Evolutionary conservation across 2,888 invertebrate species (phyloP).

Genomic region (Gasteruption jaculator): DNA sequence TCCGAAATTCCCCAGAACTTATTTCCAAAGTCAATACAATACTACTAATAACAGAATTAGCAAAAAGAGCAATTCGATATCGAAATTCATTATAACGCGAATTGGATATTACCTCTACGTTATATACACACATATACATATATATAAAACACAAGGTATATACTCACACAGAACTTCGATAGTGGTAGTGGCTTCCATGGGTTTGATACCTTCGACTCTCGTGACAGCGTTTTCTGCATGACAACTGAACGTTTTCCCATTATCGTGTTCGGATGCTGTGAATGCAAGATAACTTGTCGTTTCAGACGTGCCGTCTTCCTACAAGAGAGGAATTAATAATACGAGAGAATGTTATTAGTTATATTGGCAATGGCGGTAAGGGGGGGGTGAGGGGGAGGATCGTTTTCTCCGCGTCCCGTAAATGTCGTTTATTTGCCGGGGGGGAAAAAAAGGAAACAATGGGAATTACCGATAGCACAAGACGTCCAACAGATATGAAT

Average conservation of each 20-base stretch:
- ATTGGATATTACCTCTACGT: too few species aligned
- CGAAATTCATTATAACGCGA: too few species aligned
- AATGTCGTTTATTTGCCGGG: conserved; percentile 6
- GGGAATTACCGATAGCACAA: too few species aligned
- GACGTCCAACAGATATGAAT: too few species aligned
- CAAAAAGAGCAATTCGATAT: too few species aligned
- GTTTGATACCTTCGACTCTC: conserved; percentile 66
- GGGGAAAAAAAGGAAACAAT: not conserved
- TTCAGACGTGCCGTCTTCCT: conserved; percentile 76
- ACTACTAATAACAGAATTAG: too few species aligned
- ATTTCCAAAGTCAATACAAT: too few species aligned
- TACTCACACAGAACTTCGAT: conserved; percentile 86
- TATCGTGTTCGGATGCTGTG: conserved; percentile 76
- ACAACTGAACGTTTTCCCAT: conserved; percentile 74
- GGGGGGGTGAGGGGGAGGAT: not conserved
- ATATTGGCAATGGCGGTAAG: too few species aligned
- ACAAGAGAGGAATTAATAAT: conserved; percentile 28
- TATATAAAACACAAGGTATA: too few species aligned
- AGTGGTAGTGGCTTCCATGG: conserved; percentile 66
- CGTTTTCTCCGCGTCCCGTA: conserved; percentile 5
- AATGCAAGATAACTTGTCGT: conserved; percentile 76
- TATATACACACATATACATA: too few species aligned
- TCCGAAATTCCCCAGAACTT: too few species aligned
- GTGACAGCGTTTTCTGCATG: conserved; percentile 80
- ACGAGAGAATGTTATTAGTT: conserved; percentile 8